Conservation (phyloP, 2,888 invertebrate species). For the Schrankia costaestrigalis region DNA sequence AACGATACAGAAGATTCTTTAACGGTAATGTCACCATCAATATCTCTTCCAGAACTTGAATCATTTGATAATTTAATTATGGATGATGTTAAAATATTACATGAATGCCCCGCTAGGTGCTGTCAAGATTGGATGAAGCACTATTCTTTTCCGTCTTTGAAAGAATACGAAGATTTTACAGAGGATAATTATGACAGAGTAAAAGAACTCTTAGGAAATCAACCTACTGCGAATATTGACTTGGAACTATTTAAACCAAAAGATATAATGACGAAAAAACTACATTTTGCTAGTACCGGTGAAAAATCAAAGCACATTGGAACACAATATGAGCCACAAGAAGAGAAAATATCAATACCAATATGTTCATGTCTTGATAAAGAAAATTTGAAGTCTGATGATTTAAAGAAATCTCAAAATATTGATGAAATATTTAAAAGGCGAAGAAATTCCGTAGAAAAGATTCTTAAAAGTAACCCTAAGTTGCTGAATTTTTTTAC, state of each 20-base stretch:
- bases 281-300: conserved; percentile 55
- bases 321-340: conserved; percentile 67
- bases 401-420: no score
- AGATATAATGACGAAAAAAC: conserved; percentile 38
- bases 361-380: conserved; percentile 49
- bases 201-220: conserved; percentile 44
- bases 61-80: conserved; percentile 53
- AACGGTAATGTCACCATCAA: conserved; percentile 5
- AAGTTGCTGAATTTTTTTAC: conserved; percentile 61
- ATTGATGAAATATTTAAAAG: conserved; percentile 37
- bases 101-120: conserved; percentile 45
- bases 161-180: conserved; percentile 56
- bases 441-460: conserved; percentile 49
- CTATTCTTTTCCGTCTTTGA: conserved; percentile 48
- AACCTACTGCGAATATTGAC: conserved; percentile 12
- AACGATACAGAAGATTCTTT: conserved; percentile 7
- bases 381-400: no score
- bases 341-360: conserved; percentile 39
- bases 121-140: conserved; percentile 45
- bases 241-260: conserved; percentile 43
- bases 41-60: conserved; percentile 32
- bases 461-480: conserved; percentile 49
- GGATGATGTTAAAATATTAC: conserved; percentile 45
- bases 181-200: conserved; percentile 61
- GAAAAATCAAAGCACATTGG: conserved; percentile 47